These are phyloP conservation scores for Polymixis lichenea DNA, from an alignment of 2,888 invertebrate species.

Conservation along the genomic window DNA sequence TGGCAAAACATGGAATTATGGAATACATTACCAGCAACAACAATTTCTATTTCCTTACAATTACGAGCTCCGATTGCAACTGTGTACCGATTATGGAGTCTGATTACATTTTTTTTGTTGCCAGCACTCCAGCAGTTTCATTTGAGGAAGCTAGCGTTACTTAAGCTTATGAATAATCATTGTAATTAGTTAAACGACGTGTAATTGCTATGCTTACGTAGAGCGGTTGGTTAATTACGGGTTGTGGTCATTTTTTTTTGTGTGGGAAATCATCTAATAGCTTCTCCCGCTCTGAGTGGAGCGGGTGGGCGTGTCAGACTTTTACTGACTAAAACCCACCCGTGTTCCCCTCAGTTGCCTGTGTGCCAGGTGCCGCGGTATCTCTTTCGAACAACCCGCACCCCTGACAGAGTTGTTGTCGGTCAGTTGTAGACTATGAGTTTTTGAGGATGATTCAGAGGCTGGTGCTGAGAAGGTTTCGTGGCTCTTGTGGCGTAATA, in stretches of 20 bases:
- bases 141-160: slow-evolving; percentile 51
- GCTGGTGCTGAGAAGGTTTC: too few species aligned
- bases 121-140: slow-evolving; percentile 31
- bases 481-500: too few species aligned
- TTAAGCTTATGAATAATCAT: slow-evolving; percentile 60
- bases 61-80: slow-evolving; percentile 26
- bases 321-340: too few species aligned
- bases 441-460: neutral
- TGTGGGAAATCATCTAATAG: too few species aligned
- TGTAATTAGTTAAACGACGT: slow-evolving; percentile 46
- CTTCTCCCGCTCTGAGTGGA: too few species aligned
- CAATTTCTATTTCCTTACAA: slow-evolving; percentile 51
- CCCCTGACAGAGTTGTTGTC: too few species aligned
- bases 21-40: slow-evolving; percentile 45
- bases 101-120: slow-evolving; percentile 32
- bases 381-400: too few species aligned
- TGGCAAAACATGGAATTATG: slow-evolving; percentile 26
- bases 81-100: slow-evolving; percentile 45
- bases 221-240: neutral
- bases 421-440: slow-evolving; percentile 2
- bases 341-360: too few species aligned
- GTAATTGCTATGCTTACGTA: slow-evolving; percentile 49
- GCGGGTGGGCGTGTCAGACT: too few species aligned
- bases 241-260: too few species aligned
- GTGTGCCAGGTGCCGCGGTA: too few species aligned